Evolutionary conservation across 1,140 invertebrate species (phyloP).

Genomic region (Pomacea maculata): DNA sequence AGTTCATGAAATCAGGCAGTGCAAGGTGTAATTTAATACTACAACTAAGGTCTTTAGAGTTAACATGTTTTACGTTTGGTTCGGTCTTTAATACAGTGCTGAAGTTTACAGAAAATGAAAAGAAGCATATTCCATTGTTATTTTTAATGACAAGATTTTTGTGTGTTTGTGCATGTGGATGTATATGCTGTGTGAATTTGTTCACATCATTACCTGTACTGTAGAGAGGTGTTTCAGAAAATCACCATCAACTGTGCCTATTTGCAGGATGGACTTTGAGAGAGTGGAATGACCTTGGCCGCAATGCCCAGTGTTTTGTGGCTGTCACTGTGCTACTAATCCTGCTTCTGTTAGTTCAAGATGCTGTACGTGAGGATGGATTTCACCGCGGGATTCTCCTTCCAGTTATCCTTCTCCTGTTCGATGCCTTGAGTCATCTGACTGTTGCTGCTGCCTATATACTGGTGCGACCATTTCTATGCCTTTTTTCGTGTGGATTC

Average conservation of each 20-base stretch:
- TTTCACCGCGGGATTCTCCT: conserved; percentile 15
- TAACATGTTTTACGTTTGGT: too few species aligned
- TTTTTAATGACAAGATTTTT: too few species aligned
- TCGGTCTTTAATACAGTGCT: too few species aligned
- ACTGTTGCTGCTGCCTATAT: background rate
- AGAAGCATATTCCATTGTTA: too few species aligned
- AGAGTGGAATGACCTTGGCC: conserved; percentile 13
- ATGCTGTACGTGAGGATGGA: background rate
- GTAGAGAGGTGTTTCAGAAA: too few species aligned
- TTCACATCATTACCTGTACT: too few species aligned
- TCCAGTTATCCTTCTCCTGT: background rate
- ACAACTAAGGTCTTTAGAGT: too few species aligned
- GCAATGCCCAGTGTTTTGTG: conserved; percentile 4
- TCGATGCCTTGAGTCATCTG: background rate
- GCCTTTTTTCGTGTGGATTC: background rate
- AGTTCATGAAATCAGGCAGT: background rate
- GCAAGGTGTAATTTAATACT: too few species aligned
- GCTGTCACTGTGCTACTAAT: background rate
- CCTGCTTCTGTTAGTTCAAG: conserved; percentile 2
- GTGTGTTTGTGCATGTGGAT: too few species aligned
- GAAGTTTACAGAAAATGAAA: too few species aligned
- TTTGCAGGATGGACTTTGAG: background rate
- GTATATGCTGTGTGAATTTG: too few species aligned
- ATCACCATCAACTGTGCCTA: background rate
- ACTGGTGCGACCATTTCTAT: background rate